Evolutionary conservation across 2,113 vertebrate species (phyloP).

Genomic region (Pygathrix nemaeus): DNA sequence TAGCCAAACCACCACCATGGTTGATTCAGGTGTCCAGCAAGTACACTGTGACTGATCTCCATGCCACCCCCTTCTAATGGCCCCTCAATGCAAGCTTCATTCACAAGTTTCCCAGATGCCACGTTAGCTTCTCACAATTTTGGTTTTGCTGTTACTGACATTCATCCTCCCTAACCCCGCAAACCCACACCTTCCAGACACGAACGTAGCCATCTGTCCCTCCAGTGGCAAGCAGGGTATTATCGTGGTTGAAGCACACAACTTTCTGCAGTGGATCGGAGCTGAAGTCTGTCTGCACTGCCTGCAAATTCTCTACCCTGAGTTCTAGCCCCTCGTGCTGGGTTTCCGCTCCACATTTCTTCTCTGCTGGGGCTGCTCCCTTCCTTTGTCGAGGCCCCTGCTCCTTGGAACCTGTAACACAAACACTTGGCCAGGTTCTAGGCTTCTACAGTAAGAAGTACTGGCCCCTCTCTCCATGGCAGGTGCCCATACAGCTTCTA

Average conservation of each 20-base stretch:
- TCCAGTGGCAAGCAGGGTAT: slow-evolving; percentile 90
- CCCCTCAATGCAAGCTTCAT: neutral
- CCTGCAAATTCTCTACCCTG: slow-evolving; percentile 85
- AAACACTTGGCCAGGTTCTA: slow-evolving; percentile 9
- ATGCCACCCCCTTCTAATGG: neutral
- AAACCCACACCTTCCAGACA: slow-evolving; percentile 91
- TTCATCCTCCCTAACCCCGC: neutral
- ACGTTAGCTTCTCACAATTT: neutral
- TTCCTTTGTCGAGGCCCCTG: slow-evolving; percentile 78
- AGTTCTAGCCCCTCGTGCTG: slow-evolving; percentile 83
- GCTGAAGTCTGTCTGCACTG: slow-evolving; percentile 91
- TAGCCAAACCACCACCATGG: neutral
- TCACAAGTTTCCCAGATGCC: neutral
- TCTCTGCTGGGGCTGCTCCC: slow-evolving; percentile 42
- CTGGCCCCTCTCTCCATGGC: neutral
- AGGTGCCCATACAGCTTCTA: neutral
- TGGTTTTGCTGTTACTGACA: neutral
- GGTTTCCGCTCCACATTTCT: slow-evolving; percentile 31
- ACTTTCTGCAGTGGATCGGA: slow-evolving; percentile 93
- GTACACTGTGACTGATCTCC: neutral
- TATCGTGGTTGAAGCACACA: slow-evolving; percentile 90
- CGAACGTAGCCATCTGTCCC: slow-evolving; percentile 92
- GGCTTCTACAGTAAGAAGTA: neutral
- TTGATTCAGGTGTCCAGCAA: neutral
- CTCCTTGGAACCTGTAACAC: slow-evolving; percentile 75